Conservation (phyloP, 2,888 invertebrate genomes). For the Anarsia innoxiella region DNA sequence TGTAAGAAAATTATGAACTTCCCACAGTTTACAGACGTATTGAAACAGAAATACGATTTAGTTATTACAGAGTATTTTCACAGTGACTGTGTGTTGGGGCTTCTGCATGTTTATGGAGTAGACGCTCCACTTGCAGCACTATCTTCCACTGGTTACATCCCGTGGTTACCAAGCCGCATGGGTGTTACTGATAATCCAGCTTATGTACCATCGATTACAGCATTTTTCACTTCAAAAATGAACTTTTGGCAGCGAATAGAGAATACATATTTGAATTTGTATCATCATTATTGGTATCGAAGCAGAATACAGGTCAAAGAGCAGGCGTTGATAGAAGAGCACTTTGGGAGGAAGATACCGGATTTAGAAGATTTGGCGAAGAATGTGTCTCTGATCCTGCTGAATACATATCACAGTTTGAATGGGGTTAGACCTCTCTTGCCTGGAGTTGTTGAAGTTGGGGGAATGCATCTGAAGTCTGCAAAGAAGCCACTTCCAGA, state of each 20-base stretch:
- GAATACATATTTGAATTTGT: slow-evolving; percentile 40
- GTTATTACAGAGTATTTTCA: slow-evolving; percentile 78
- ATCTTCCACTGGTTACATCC: slow-evolving; percentile 74
- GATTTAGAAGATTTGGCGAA: slow-evolving; percentile 67
- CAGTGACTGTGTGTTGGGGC: slow-evolving; percentile 78
- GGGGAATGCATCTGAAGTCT: slow-evolving; percentile 74
- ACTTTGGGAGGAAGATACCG: slow-evolving; percentile 62
- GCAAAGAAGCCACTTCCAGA: slow-evolving; percentile 54
- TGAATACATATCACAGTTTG: slow-evolving; percentile 77
- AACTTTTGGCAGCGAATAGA: slow-evolving; percentile 64
- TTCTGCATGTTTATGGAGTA: slow-evolving; percentile 68
- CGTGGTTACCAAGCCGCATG: slow-evolving; percentile 67
- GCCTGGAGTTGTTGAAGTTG: slow-evolving; percentile 77
- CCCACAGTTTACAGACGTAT: slow-evolving; percentile 43
- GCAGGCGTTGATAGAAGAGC: slow-evolving; percentile 51
- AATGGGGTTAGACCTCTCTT: slow-evolving; percentile 73
- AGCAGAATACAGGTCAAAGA: slow-evolving; percentile 45
- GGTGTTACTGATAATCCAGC: slow-evolving; percentile 66
- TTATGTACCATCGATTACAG: slow-evolving; percentile 70
- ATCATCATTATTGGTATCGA: slow-evolving; percentile 47
- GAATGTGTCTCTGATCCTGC: slow-evolving; percentile 70
- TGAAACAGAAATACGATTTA: slow-evolving; percentile 75
- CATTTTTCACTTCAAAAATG: slow-evolving; percentile 63
- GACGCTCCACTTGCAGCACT: slow-evolving; percentile 73
- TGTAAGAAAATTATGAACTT: slow-evolving; percentile 53